Evolutionary conservation across 2,888 invertebrate genomes (phyloP), one percentile per base, ranked within the genome.

Genomic region (Dendrolimus pini): DNA sequence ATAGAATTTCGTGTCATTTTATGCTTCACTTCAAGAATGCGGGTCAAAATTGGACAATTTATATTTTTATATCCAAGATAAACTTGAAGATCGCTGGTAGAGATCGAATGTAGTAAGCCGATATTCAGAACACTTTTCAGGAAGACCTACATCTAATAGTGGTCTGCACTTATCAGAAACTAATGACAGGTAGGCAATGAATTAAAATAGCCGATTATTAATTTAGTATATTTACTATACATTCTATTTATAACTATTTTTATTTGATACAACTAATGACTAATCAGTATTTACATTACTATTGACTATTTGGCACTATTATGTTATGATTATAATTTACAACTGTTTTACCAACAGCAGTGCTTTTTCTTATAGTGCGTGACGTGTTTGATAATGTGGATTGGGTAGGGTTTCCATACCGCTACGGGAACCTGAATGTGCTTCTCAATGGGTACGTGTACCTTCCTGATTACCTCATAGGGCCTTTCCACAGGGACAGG

Each of bases 251-350:
- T 59, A 47, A 47, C 10, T 47, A 47, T 47, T 47, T 47, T 47
- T 47, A 47, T 47, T 70, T 77, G 74, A 68, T 83, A 89, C 81
- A 88, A 70, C 85, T 89, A 87, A 78, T 86, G 85, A 84, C 89
- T 89, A 89, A 47, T 82, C 66, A 69, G 68, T 85, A 87, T 87
- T 86, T 89, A 89, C 87, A 90, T 69, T 67, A 76, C 77, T 83
- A 84, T 80, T 83, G 82, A 85, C 82, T 89, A 89, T 88, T 88
- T 89, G 87, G 89, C 80, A 83, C 80, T 74, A 82, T 81, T 80
- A 85, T 80, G 77, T 71, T 78, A 71, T 59, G 58, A 41, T 10
- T 47, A 47, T 47, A 47, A 47, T 47, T 66, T 62, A 62, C 62
- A 57, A 56, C 54, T 61, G 61, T 10, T 69, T 85, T 69, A 89